A percentile compares a stretch with the other conserved stretches of the same genome.
phyloP scores from a whole-genome alignment of 2,113 vertebrate species.

The Ursus arctos region DNA sequence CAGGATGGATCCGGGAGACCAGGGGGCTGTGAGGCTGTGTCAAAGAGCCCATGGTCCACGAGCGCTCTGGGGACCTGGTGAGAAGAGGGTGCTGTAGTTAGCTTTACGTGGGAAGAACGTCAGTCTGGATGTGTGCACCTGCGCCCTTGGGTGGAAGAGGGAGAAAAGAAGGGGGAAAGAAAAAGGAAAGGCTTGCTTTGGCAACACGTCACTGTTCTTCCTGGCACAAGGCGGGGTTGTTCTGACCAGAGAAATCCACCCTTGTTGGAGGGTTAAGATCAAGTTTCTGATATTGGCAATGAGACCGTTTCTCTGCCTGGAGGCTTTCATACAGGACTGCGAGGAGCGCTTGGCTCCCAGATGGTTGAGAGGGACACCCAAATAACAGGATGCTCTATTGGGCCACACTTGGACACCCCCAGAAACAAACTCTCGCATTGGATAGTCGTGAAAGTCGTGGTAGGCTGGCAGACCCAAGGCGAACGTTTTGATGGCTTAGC shows the following conservation, averaged over 20 bases:
- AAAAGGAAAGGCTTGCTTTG: background rate
- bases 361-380: background rate
- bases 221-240: background rate
- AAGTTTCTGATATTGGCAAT: background rate
- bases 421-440: background rate
- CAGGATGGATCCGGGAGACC: too few species aligned
- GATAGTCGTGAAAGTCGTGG: accelerated
- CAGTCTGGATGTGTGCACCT: background rate
- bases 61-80: accelerated
- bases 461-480: background rate
- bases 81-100: accelerated
- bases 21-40: background rate
- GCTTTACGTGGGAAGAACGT: accelerated
- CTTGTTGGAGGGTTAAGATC: constrained; percentile 36
- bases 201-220: background rate
- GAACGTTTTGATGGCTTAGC: background rate
- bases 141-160: background rate
- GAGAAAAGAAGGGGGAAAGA: background rate
- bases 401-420: background rate
- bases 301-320: background rate
- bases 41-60: accelerated
- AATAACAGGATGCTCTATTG: background rate
- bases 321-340: background rate
- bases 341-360: background rate
- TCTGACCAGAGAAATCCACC: background rate